phyloP scores from a whole-genome alignment of 2,113 vertebrate genomes.

The Mobula hypostoma region DNA sequence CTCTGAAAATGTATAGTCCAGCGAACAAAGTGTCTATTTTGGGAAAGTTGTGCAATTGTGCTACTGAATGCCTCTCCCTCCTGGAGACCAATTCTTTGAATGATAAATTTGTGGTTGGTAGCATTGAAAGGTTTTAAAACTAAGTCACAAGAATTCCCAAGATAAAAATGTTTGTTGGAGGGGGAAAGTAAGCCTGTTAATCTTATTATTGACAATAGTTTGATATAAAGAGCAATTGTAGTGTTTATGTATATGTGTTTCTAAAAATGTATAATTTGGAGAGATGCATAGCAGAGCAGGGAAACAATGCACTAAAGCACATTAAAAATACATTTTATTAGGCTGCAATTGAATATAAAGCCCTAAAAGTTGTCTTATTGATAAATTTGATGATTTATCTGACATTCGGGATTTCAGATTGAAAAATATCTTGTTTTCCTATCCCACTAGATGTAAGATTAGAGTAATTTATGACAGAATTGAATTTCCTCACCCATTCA shows the following conservation, averaged over 20 bases:
- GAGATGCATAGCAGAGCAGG: neutral
- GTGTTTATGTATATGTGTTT: neutral
- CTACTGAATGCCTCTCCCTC: conserved; percentile 29
- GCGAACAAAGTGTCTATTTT: conserved; percentile 35
- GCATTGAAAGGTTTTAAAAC: conserved; percentile 27
- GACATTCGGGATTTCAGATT: neutral
- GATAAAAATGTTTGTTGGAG: neutral
- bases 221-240: neutral
- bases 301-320: neutral
- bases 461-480: neutral
- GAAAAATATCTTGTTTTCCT: neutral
- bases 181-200: neutral
- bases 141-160: neutral
- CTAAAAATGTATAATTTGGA: neutral
- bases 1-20: conserved; percentile 35
- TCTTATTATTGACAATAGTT: neutral
- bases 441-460: neutral
- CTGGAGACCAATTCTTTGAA: conserved; percentile 28
- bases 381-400: neutral
- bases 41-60: conserved; percentile 31
- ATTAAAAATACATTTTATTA: neutral
- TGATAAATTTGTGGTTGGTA: neutral
- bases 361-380: neutral
- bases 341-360: neutral
- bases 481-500: neutral